Conservation (phyloP, 2,797 vertebrate genomes). For the Australoheros facetus region DNA sequence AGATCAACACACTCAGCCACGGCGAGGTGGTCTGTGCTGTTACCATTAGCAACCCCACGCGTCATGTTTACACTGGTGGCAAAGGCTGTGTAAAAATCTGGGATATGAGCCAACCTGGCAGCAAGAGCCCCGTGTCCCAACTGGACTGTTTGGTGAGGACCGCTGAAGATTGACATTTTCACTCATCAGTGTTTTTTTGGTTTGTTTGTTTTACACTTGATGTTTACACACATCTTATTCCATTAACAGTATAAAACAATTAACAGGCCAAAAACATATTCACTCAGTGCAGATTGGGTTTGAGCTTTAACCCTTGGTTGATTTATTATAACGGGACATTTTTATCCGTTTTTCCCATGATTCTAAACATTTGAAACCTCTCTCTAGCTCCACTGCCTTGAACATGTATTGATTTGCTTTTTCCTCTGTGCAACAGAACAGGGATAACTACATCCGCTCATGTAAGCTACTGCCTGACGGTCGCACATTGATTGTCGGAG, state of each 20-base stretch:
- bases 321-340: constrained; percentile 35
- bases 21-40: constrained; percentile 91
- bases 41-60: constrained; percentile 96
- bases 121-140: constrained; percentile 94
- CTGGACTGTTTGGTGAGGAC: constrained; percentile 92
- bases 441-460: constrained; percentile 86
- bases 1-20: constrained; percentile 87
- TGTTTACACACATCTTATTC: background rate
- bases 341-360: constrained; percentile 35
- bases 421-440: constrained; percentile 78
- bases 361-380: constrained; percentile 41
- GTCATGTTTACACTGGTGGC: constrained; percentile 96
- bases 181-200: constrained; percentile 1
- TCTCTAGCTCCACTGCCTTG: constrained; percentile 41
- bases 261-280: background rate
- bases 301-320: constrained; percentile 16
- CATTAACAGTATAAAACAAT: constrained; percentile 7
- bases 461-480: constrained; percentile 84
- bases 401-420: constrained; percentile 65
- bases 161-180: background rate
- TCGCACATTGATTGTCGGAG: constrained; percentile 83
- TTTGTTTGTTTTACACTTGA: background rate
- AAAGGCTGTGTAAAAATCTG: constrained; percentile 99
- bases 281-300: constrained; percentile 7
- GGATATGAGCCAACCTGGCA: constrained; percentile 96